Evolutionary conservation across 2,113 vertebrate species (phyloP), one percentile per base, ranked within the genome.

Genomic region (Calonectris borealis): DNA sequence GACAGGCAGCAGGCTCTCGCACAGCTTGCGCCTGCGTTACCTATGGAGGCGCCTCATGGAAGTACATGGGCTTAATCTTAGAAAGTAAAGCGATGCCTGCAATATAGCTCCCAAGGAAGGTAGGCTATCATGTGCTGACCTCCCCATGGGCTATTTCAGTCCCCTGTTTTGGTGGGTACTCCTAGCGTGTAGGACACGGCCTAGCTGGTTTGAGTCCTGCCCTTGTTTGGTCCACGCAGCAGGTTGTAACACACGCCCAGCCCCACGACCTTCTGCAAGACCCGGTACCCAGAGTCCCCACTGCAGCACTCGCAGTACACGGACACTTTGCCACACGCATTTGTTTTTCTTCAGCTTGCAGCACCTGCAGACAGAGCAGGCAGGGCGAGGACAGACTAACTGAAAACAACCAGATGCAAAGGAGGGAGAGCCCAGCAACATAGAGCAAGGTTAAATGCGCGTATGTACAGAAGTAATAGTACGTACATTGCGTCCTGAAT

Each of bases 231-330:
- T 13, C 36, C 31, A 6, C 0, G 8, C 32, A 16, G 65, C 61
- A 34, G 25, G 2, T 6, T 2, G 4, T 2, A 6, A 21, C 11
- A 11, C 4, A 0, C 0, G 1, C 38, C 1, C 7, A 51, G 29
- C 32, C 27, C n/a, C 48, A 7, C 3, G 0, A 0, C 0, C 2
- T 4, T 69, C 17, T 5, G 9, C 32, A 14, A 29, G 40, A 13
- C 9, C 13, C 10, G 0, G 46, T 1, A 9, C 20, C 40, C 8
- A 0, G 9, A 7, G 16, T 2, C 10, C 7, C 16, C 19, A 1
- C 61, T 1, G 52, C 54, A 8, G 40, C 69, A 16, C 17, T 1
- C 1, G 2, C 9, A 1, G 12, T 2, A 2, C 51, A 14, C 0
- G 6, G 42, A 36, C 3, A 2, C n/a, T 58, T 16, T 73, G 69